Conservation (phyloP, 2,797 vertebrate species). For the Tinamus major region DNA sequence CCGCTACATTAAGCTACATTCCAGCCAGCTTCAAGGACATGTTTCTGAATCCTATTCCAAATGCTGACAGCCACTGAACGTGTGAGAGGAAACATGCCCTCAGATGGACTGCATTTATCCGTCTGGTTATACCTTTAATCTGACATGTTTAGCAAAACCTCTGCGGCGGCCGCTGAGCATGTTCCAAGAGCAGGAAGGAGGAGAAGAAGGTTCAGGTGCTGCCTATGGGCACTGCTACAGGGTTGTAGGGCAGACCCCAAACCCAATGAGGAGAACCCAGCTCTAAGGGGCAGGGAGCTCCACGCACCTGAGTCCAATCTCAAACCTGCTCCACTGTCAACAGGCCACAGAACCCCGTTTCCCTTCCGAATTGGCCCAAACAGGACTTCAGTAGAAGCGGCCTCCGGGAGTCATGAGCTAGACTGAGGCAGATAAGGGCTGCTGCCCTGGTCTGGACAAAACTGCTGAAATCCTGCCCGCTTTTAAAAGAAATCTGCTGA, state of each 20-base stretch:
- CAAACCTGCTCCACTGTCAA: fast-evolving
- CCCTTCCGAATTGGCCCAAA: neutral
- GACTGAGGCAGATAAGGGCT: neutral
- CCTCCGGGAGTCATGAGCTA: neutral
- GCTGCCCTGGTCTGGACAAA: neutral
- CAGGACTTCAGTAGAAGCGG: fast-evolving
- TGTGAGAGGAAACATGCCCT: constrained; percentile 64
- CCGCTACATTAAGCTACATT: constrained; percentile 33
- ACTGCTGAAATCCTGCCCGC: neutral
- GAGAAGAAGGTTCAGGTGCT: constrained; percentile 38
- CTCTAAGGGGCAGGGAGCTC: neutral
- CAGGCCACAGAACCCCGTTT: neutral
- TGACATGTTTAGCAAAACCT: constrained; percentile 68
- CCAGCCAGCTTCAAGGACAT: constrained; percentile 67
- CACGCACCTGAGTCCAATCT: neutral
- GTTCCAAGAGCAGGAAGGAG: constrained; percentile 43
- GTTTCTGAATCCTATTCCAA: constrained; percentile 66
- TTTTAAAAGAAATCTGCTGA: neutral
- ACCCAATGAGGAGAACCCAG: neutral
- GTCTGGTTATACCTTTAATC: constrained; percentile 62
- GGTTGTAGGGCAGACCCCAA: neutral
- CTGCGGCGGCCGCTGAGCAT: constrained; percentile 7
- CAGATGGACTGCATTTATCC: constrained; percentile 63
- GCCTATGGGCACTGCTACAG: neutral
- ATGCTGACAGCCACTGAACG: constrained; percentile 45